phyloP scores from a whole-genome alignment of 2,888 invertebrate species.

The Ellobium chinense region DNA sequence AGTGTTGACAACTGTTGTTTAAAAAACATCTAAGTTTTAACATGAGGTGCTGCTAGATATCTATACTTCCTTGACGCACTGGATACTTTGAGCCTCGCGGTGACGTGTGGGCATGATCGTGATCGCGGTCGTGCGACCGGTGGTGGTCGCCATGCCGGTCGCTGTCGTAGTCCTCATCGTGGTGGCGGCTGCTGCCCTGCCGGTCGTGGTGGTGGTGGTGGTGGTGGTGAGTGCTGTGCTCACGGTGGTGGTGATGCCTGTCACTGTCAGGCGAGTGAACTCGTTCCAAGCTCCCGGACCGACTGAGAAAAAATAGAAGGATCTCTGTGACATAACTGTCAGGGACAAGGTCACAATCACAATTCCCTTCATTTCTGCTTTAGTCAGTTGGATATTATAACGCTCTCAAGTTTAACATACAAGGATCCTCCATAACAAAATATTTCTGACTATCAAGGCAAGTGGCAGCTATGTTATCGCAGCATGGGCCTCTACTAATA shows the following conservation, averaged over 20 bases:
- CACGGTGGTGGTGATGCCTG: conserved; percentile 9
- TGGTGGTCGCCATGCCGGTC: conserved; percentile 42
- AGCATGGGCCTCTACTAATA: no score
- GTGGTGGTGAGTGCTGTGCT: conserved; percentile 21
- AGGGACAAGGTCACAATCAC: no score
- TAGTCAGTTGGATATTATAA: no score
- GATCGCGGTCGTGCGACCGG: conserved; percentile 48
- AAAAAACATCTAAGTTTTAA: no score
- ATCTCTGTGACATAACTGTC: no score
- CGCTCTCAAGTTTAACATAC: no score
- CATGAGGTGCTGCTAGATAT: conserved; percentile 63
- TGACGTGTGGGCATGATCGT: conserved; percentile 26
- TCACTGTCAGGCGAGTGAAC: conserved; percentile 30
- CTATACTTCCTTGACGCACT: conserved; percentile 69
- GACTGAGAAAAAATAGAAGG: conserved; percentile 8
- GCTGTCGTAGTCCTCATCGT: conserved; percentile 26
- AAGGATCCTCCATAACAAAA: no score
- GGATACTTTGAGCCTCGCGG: conserved; percentile 34
- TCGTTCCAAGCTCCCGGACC: conserved; percentile 37
- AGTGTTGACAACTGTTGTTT: no score
- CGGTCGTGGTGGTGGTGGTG: conserved; percentile 10
- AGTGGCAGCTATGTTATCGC: no score
- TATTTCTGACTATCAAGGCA: no score
- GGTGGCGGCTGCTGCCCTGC: conserved; percentile 34
- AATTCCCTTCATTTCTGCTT: no score